These are phyloP conservation scores for Eumeta japonica DNA, from an alignment of 1,140 invertebrate species.

Conservation along the genomic window DNA sequence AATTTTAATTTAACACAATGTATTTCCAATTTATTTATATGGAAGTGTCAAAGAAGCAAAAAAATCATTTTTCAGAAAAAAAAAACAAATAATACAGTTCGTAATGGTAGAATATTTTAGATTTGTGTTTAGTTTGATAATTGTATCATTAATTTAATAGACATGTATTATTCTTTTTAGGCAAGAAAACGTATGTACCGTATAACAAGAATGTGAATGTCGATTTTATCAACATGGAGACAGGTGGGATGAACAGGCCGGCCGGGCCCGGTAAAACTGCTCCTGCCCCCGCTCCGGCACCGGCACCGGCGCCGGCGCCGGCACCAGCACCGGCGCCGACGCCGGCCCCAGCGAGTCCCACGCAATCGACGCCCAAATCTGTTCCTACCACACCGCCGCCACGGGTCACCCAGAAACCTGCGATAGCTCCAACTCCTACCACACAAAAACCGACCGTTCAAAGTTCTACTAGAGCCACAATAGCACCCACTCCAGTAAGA, in stretches of 20 bases:
- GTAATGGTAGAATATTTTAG: too few species aligned
- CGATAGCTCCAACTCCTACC: slow-evolving; percentile 5
- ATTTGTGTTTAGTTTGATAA: too few species aligned
- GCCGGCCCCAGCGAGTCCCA: neutral
- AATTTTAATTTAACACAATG: too few species aligned
- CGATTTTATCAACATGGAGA: slow-evolving; percentile 50
- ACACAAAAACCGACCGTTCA: slow-evolving; percentile 4
- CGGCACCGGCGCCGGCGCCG: neutral
- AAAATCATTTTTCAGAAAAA: too few species aligned
- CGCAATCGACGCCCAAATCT: too few species aligned
- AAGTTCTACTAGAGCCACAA: slow-evolving; percentile 6
- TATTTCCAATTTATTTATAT: too few species aligned
- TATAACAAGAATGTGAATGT: slow-evolving; percentile 48
- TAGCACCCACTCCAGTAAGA: slow-evolving; percentile 3
- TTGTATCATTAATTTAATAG: too few species aligned
- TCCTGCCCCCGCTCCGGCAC: slow-evolving; percentile 2
- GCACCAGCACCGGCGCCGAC: neutral
- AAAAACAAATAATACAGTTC: too few species aligned
- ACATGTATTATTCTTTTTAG: neutral
- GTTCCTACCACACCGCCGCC: neutral
- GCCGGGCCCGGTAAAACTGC: neutral
- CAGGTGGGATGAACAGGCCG: slow-evolving; percentile 12
- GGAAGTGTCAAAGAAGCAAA: too few species aligned
- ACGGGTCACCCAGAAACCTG: neutral
- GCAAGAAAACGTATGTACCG: slow-evolving; percentile 23